Evolutionary conservation across 2,113 vertebrate species (phyloP), one percentile per base, ranked within the genome.

Genomic region (Pagrus major): DNA sequence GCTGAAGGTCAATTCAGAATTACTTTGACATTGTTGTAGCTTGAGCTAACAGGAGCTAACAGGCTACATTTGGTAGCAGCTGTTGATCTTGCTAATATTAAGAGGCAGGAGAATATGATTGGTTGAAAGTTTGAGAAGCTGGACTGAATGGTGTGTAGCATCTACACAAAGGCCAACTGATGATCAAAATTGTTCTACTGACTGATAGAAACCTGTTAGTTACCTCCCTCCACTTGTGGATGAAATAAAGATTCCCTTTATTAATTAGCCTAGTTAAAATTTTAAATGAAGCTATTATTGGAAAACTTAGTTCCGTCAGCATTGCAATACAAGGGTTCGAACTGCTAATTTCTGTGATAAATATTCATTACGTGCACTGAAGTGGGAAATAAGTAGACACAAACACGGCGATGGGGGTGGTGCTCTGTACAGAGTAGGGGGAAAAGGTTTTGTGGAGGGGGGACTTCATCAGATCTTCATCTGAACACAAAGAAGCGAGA

Each of bases 401-500:
- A 67, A 74, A 69, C 79, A 69, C 12, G 47, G 46, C 59, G 25
- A n/a, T n/a, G 27, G 33, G 60, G 42, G 55, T 33, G 42, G 55
- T 71, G 29, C 76, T 86, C 67, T 81, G 46, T 61, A 49, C 16
- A 20, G 37, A 79, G 71, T 35, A 10, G 56, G 12, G 46, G 37
- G 21, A 29, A 58, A 52, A 37, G 76, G 25, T 55, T 59, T 54
- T 25, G 79, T 37, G 20, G 39, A 35, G 52, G 69, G 35, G 60
- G 49, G 64, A 72, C 84, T 92, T 90, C 83, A 91, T 88, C 87
- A 82, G 78, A 78, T 91, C 84, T 82, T 91, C 78, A 83, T 80
- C 60, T 75, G 71, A 89, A 76, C 90, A 93, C 88, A 92, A 92
- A 93, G 87, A 86, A 71, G 76, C 77, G 71, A 94, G 88, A 90